Base-by-base conservation (phyloP, 1,140 invertebrate genomes). In the Cyclargus thomasi region DNA sequence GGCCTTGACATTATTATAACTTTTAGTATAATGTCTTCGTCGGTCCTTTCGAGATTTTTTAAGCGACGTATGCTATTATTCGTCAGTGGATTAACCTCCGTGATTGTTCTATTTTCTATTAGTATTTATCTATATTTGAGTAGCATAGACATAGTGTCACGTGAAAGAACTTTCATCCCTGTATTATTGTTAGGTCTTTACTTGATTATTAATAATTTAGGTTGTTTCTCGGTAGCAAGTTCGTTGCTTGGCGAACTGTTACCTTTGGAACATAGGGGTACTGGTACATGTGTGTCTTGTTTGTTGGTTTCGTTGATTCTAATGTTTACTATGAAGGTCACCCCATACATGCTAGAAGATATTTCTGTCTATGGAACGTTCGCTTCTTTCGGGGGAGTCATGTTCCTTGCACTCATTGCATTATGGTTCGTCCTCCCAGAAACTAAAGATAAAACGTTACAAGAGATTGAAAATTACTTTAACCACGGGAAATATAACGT, bases 391-490 rank as follows among this genome's bases (percentile, higher is more conserved):
- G 82, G 77, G 0, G 16, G 23, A 10, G 17, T 74, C 0, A 78
- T 79, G 74, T 70, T 63, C 0, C 2, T 77, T 0, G 17, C 63
- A 18, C 64, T 86, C 1, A 1, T 71, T 3, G 67, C 67, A 7
- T 53, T 84, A 0, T 83, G 81, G 62, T 77, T 77, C 18, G 72
- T 76, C 5, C 23, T 85, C 8, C 82, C 82, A 5, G 82, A 84
- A 62, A 82, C 82, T 2, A 84, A 81, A 63, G 75, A 82, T 64
- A 80, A 73, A 59, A 82, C 80, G 7, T 69, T 82, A 57, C 81
- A 85, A 35, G 77, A 83, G 62, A 85, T 83, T 11, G 82, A 82
- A 63, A 75, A 83, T 18, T 80, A 74, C 23, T 82, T 85, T 20
- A 59, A 59, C 55, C 20, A 59, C 20, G 55, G 55, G 6, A 11